A percentile compares a stretch with the other conserved stretches of the same genome.
Evolutionary conservation across 2,888 invertebrate species (phyloP).

Genomic region (Herminia tarsipennalis): DNA sequence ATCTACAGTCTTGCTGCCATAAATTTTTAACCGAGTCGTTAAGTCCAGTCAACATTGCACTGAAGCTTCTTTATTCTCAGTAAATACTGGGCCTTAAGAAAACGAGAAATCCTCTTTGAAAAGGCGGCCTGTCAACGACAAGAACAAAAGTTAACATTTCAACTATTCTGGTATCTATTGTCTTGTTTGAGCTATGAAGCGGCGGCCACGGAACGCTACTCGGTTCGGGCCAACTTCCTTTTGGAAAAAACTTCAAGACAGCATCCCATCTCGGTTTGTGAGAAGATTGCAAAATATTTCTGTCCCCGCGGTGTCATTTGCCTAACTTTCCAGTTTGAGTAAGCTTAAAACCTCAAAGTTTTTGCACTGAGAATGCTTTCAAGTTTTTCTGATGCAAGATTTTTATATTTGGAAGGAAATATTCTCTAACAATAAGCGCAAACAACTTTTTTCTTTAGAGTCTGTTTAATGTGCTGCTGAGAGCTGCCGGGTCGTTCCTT

Average conservation of each 20-base stretch:
- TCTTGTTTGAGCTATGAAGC: slow-evolving; percentile 55
- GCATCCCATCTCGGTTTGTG: slow-evolving; percentile 65
- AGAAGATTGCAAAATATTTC: slow-evolving; percentile 76
- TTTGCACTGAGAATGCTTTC: slow-evolving; percentile 59
- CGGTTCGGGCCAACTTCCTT: slow-evolving; percentile 63
- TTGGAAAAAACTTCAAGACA: slow-evolving; percentile 65
- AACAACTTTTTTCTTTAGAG: slow-evolving; percentile 47
- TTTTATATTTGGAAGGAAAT: slow-evolving; percentile 59
- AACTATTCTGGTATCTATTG: slow-evolving; percentile 66
- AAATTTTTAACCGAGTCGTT: slow-evolving; percentile 25
- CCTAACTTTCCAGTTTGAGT: slow-evolving; percentile 78
- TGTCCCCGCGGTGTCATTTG: slow-evolving; percentile 79
- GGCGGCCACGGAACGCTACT: slow-evolving; percentile 51
- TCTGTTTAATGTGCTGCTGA: slow-evolving; percentile 43
- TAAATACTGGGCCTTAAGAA: slow-evolving; percentile 35
- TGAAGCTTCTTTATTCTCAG: slow-evolving; percentile 11
- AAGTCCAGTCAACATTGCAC: slow-evolving; percentile 22
- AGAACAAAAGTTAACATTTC: slow-evolving; percentile 62
- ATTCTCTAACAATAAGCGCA: slow-evolving; percentile 51
- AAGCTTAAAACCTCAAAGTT: slow-evolving; percentile 75
- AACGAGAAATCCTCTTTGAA: slow-evolving; percentile 39
- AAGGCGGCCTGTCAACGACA: slow-evolving; percentile 48
- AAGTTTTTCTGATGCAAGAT: slow-evolving; percentile 56
- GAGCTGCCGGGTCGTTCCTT: slow-evolving; percentile 31
- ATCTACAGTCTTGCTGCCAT: background rate